Base-by-base conservation (phyloP, 2,113 vertebrate species). In the Tenrec ecaudatus region DNA sequence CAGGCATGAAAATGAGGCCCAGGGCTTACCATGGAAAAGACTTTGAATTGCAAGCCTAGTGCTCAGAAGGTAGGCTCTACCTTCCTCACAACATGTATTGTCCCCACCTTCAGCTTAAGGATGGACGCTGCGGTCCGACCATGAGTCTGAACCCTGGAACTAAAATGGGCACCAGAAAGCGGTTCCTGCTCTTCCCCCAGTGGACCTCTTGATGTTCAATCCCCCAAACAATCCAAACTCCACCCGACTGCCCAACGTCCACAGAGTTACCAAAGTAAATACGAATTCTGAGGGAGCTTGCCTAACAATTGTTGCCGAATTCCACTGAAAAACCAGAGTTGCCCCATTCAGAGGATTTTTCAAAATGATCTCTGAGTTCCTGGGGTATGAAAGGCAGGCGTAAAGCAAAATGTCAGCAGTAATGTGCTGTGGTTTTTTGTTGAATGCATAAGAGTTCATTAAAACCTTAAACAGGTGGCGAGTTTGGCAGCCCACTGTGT, bases 401-500 rank as follows among this genome's bases (percentile, higher is more conserved):
- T 85, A 93, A 94, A 97, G 38, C 4, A 40, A 96, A 97, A 90
- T 86, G 88, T 96, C 92, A 96, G 92, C 83, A 57, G 82, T 96
- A 82, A 96, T 96, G 95, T 94, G 80, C 93, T 86, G 86, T 3
- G 79, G 86, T 71, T 95, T 96, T 95, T 94, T 88, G 40, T 87
- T 96, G 94, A 97, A 93, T 78, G 88, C 92, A 95, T 82, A 97
- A 88, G 0, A 90, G 92, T 94, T 98, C 95, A 96, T 97, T 98
- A 98, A 97, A 97, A 96, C 87, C 93, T 93, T 93, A 92, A 97
- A 95, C 96, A 98, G 97, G 97, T 98, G 98, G 96, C 95, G 97
- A 75, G 90, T 96, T 96, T 98, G 97, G 96, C 97, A 97, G 95
- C 86, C 95, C 96, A 88, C 84, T 86, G 92, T 82, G 76, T 94